Percentiles rank a stretch among this genome's conserved stretches.
These are phyloP conservation scores for Tupiocoris notatus DNA, from an alignment of 2,888 invertebrate genomes.

Conservation along the genomic window DNA sequence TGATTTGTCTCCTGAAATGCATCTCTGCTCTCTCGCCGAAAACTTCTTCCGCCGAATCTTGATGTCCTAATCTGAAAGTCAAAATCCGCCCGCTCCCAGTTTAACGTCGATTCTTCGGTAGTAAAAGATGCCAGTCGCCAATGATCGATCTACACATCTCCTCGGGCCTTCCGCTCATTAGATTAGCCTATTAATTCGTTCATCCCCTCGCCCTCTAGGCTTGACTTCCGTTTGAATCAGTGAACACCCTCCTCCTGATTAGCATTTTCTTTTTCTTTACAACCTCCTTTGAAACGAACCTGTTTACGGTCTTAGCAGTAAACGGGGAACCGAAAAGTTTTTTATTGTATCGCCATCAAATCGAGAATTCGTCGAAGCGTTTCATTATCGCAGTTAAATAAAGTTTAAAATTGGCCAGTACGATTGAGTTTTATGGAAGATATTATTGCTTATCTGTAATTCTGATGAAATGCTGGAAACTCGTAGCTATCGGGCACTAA, in stretches of 20 bases:
- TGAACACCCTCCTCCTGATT: conserved; percentile 20
- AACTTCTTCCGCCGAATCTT: background rate
- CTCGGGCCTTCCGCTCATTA: conserved; percentile 33
- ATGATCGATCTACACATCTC: conserved; percentile 21
- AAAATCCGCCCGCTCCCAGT: conserved; percentile 7
- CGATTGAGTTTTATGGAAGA: background rate
- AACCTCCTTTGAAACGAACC: conserved; percentile 21
- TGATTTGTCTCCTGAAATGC: conserved; percentile 33
- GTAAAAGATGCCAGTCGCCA: conserved; percentile 23
- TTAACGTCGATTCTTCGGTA: conserved; percentile 5
- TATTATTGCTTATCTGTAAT: too few species aligned
- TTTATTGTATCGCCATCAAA: conserved; percentile 16
- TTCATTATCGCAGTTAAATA: background rate
- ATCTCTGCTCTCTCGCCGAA: background rate
- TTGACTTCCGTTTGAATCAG: conserved; percentile 22
- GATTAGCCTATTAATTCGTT: conserved; percentile 34
- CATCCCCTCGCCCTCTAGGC: conserved; percentile 5
- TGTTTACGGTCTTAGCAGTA: conserved; percentile 28
- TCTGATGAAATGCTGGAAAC: too few species aligned
- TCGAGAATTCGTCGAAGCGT: background rate
- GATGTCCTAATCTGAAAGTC: conserved; percentile 36
- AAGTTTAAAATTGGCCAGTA: background rate
- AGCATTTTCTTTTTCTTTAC: conserved; percentile 35
- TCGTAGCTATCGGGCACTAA: too few species aligned
- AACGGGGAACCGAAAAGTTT: conserved; percentile 19